Conservation (phyloP, 64 coral and sea anemone genomes). For the Dendronephthya gigantea region DNA sequence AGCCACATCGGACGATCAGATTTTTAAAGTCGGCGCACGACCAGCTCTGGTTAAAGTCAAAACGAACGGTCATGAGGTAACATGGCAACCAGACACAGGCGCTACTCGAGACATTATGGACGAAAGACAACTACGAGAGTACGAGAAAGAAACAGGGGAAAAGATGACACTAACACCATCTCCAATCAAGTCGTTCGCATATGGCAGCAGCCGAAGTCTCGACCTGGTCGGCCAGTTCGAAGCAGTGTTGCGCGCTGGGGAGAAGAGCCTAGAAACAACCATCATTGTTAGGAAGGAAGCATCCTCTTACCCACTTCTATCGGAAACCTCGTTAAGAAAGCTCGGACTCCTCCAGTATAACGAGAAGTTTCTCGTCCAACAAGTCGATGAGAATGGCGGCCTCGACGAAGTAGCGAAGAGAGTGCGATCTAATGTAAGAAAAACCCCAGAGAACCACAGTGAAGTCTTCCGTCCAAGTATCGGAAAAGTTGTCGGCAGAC, state of each 20-base stretch:
- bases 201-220: conserved; percentile 11
- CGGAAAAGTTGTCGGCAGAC: background rate
- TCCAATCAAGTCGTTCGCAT: background rate
- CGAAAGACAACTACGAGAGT: background rate
- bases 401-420: background rate
- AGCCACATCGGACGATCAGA: conserved; percentile 2
- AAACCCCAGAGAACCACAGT: background rate
- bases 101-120: conserved; percentile 9
- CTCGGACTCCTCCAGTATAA: background rate
- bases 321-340: background rate
- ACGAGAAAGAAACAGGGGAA: background rate
- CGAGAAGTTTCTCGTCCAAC: conserved; percentile 10
- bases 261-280: background rate
- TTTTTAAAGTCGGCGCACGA: background rate
- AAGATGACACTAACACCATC: background rate
- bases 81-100: conserved; percentile 11
- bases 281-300: conserved; percentile 4
- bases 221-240: background rate
- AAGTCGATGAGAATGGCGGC: background rate
- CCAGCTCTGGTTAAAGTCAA: background rate
- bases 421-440: background rate
- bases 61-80: background rate
- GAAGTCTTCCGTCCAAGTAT: background rate
- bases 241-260: background rate
- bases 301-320: conserved; percentile 8